A percentile compares a stretch with the other conserved stretches of the same genome.
Evolutionary conservation across 1,140 invertebrate species (phyloP).

Genomic region (Drosophila parabipectinata): DNA sequence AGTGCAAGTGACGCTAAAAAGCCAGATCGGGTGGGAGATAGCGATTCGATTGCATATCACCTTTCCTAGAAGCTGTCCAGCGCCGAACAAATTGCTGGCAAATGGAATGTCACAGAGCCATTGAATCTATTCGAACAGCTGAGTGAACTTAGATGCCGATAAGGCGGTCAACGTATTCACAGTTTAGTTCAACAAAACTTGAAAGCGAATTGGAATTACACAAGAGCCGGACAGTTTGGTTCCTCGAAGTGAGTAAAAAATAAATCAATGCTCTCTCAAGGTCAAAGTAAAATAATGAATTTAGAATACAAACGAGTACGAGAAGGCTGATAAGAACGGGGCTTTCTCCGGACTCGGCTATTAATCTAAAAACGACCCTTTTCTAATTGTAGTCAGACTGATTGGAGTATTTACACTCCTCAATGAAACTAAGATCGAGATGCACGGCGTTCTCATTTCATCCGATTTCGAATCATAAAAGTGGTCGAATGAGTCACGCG

Average conservation of each 20-base stretch:
- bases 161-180: slow-evolving; percentile 22
- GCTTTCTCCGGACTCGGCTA: slow-evolving; percentile 27
- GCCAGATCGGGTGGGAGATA: slow-evolving; percentile 36
- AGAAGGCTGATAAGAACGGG: slow-evolving; percentile 24
- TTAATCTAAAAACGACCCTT: slow-evolving; percentile 24
- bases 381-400: slow-evolving; percentile 41
- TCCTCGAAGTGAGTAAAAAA: neutral
- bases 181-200: slow-evolving; percentile 4
- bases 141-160: slow-evolving; percentile 60
- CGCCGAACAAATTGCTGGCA: slow-evolving; percentile 45
- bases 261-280: neutral
- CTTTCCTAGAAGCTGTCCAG: slow-evolving; percentile 33
- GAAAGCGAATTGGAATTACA: slow-evolving; percentile 12
- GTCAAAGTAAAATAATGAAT: neutral
- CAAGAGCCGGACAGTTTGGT: neutral
- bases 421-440: slow-evolving; percentile 33
- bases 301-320: neutral
- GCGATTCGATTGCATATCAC: slow-evolving; percentile 43
- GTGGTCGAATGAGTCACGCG: slow-evolving; percentile 55
- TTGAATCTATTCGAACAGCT: slow-evolving; percentile 49
- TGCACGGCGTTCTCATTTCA: slow-evolving; percentile 14
- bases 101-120: slow-evolving; percentile 33
- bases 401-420: slow-evolving; percentile 23
- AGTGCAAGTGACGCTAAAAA: slow-evolving; percentile 45
- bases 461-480: slow-evolving; percentile 6